These are phyloP conservation scores for Acromyrmex echinatior DNA, from an alignment of 1,140 invertebrate species.

Conservation along the genomic window DNA sequence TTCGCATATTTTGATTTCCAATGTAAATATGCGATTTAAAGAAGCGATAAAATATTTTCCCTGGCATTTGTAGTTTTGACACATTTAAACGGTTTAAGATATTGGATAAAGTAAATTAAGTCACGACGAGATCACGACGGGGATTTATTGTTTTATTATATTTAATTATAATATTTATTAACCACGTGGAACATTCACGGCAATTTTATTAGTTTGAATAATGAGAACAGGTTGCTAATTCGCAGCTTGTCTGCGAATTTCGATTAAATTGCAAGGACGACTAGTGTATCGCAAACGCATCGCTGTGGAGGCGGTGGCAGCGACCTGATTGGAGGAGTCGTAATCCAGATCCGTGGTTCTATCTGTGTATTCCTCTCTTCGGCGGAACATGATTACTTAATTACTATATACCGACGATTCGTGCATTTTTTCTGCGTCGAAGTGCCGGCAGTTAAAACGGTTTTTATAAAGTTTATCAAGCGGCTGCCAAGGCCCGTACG, in stretches of 20 bases:
- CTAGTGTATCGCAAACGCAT: slow-evolving; percentile 16
- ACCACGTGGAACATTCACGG: background rate
- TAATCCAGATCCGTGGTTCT: slow-evolving; percentile 7
- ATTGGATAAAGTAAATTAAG: background rate
- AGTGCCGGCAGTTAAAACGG: slow-evolving; percentile 51
- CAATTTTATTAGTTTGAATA: slow-evolving; percentile 10
- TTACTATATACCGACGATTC: slow-evolving; percentile 42
- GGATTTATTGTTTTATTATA: background rate
- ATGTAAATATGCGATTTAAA: background rate
- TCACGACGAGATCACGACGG: background rate
- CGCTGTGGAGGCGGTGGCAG: background rate
- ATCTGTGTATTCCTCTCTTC: background rate
- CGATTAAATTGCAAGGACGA: slow-evolving; percentile 38
- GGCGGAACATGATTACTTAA: slow-evolving; percentile 55
- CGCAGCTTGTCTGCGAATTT: slow-evolving; percentile 11
- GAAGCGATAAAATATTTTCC: slow-evolving; percentile 8
- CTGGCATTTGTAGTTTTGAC: background rate
- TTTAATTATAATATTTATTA: background rate
- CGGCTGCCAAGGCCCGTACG: slow-evolving; percentile 22
- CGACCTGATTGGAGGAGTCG: slow-evolving; percentile 15
- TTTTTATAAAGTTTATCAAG: slow-evolving; percentile 57
- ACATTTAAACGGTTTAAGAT: background rate
- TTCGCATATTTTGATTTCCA: background rate
- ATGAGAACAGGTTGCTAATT: background rate
- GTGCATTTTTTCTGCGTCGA: slow-evolving; percentile 14